Percentiles rank a stretch among this genome's conserved stretches.
Conservation (phyloP, 2,888 invertebrate species). For the Philonicus albiceps region DNA sequence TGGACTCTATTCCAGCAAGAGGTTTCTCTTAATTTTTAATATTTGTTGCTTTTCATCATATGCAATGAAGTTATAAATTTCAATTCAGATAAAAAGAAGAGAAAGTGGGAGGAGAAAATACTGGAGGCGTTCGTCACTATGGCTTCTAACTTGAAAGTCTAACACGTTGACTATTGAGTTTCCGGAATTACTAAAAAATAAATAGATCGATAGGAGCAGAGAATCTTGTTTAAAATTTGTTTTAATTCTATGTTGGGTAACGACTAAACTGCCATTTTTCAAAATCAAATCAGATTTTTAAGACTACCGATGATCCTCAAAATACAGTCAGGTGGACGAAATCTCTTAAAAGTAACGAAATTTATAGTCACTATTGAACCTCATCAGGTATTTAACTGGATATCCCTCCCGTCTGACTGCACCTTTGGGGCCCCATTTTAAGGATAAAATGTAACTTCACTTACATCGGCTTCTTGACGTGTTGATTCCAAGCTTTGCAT, state of each 20-base stretch:
- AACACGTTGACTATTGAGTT: neutral
- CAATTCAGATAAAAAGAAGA: slow-evolving; percentile 17
- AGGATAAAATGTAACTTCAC: slow-evolving; percentile 51
- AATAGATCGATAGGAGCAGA: neutral
- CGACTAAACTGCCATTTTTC: neutral
- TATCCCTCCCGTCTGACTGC: neutral
- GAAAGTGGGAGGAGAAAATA: neutral
- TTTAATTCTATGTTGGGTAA: neutral
- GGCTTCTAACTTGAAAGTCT: neutral
- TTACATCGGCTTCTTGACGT: slow-evolving; percentile 73
- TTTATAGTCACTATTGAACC: neutral
- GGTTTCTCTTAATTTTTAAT: no score
- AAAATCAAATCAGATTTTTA: neutral
- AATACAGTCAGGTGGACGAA: neutral
- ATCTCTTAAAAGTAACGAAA: neutral
- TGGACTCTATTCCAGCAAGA: no score
- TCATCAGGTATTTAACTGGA: neutral
- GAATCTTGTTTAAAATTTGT: neutral
- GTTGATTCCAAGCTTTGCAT: slow-evolving; percentile 74
- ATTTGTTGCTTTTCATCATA: no score
- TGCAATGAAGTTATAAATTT: no score
- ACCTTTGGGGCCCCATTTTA: neutral
- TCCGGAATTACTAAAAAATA: neutral
- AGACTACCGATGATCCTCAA: neutral
- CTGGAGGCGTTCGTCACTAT: neutral